Evolutionary conservation across 37 sponge, comb jelly and placozoan species (phyloP), one percentile per base, ranked within the genome.

Genomic region (Beroe ovata): DNA sequence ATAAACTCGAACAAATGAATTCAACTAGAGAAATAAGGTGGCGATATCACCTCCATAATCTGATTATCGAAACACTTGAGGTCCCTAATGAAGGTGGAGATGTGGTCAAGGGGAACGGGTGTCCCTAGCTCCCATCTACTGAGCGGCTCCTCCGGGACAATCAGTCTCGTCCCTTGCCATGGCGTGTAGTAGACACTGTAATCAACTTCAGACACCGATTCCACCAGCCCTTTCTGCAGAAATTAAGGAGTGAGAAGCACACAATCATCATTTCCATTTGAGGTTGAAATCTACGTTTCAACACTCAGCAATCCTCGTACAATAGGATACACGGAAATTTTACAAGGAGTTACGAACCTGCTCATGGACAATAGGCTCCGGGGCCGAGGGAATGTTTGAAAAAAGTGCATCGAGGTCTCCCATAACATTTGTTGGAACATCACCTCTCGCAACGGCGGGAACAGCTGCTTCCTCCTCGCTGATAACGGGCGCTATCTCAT

Each of bases 21-120:
- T n/a, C n/a, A n/a, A n/a, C n/a, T n/a, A n/a, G n/a, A n/a, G n/a
- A n/a, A n/a, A n/a, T 18, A 58, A 58, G 11, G n/a, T n/a, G n/a
- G n/a, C n/a, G n/a, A n/a, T n/a, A n/a, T 62, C 33, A 77, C 84
- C 84, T 77, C 38, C 1, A 77, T 77, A 19, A 77, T 36, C 38
- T 77, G 54, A 25, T 19, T 77, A 40, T 77, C 84, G 54, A 77
- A 77, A 26, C 84, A 77, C 84, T 77, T 77, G 42, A 21, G 33
- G 28, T 77, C 84, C 42, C 84, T 11, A 25, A 77, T 1, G 28
- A 77, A 77, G 16, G 19, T 33, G 2, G 41, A 42, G 8, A 77
- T 36, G 28, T 77, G 84, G 54, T 77, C 47, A 8, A 77, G 84
- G 41, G 84, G 84, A 8, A 42, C 25, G 54, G 38, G 26, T 6